These are phyloP conservation scores for Megaceryle alcyon DNA, from an alignment of 2,797 vertebrate species.

Conservation along the genomic window DNA sequence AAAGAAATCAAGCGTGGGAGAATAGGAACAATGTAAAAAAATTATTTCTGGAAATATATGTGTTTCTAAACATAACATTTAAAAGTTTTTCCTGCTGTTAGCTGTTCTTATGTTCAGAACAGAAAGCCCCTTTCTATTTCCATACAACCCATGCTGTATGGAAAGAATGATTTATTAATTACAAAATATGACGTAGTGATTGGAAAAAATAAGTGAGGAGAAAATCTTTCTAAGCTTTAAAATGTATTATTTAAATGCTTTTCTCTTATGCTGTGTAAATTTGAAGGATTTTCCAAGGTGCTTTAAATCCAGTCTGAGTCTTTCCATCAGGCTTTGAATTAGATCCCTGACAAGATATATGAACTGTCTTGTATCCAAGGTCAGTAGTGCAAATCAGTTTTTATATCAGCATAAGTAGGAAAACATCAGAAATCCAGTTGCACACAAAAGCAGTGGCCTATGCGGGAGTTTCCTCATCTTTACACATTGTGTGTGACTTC, in stretches of 20 bases:
- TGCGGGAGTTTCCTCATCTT: not conserved
- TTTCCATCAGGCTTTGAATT: conserved; percentile 32
- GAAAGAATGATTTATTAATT: not conserved
- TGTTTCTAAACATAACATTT: not conserved
- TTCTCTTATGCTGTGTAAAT: not conserved
- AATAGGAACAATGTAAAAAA: not conserved
- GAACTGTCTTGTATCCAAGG: not conserved
- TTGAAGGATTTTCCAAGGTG: conserved; percentile 1
- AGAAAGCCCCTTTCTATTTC: not conserved
- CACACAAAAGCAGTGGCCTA: not conserved
- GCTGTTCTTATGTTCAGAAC: not conserved
- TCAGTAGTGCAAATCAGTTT: not conserved
- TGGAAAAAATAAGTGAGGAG: not conserved
- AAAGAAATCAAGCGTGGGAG: not conserved
- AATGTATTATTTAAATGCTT: not conserved
- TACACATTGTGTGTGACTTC: not conserved
- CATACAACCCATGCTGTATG: not conserved
- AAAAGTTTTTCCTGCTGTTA: not conserved
- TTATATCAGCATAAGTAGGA: not conserved
- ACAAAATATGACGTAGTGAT: not conserved
- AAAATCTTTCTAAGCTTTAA: not conserved
- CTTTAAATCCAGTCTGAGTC: not conserved
- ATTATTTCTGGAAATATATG: not conserved
- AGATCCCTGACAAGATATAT: not conserved
- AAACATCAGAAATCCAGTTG: not conserved